These are phyloP conservation scores for Lasioglossum albipes DNA, from an alignment of 1,140 invertebrate genomes.

Conservation along the genomic window DNA sequence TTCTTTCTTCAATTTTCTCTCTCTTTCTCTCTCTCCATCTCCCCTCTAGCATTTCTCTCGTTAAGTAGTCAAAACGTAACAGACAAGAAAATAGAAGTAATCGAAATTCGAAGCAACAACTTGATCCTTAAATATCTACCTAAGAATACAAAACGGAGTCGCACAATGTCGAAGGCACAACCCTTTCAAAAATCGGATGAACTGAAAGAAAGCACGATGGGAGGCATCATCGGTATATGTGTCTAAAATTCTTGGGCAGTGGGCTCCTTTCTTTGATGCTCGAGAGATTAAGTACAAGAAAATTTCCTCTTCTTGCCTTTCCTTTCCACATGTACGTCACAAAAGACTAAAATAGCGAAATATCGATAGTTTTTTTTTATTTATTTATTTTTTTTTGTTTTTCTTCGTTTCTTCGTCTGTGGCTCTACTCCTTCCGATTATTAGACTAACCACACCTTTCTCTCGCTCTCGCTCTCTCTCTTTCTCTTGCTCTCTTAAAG, in stretches of 20 bases:
- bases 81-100: slow-evolving; percentile 54
- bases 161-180: slow-evolving; percentile 63
- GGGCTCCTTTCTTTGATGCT: slow-evolving; percentile 52
- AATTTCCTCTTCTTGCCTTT: slow-evolving; percentile 36
- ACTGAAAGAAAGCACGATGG: slow-evolving; percentile 64
- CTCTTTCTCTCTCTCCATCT: slow-evolving; percentile 2
- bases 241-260: slow-evolving; percentile 47
- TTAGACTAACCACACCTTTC: slow-evolving; percentile 25
- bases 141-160: slow-evolving; percentile 63
- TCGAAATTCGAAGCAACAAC: slow-evolving; percentile 56
- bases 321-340: slow-evolving; percentile 21
- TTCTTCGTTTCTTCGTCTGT: slow-evolving; percentile 25
- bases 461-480: background rate
- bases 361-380: slow-evolving; percentile 45
- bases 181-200: slow-evolving; percentile 58
- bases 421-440: slow-evolving; percentile 48
- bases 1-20: background rate
- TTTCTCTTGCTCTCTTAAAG: background rate
- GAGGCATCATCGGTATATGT: slow-evolving; percentile 59
- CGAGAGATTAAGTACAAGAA: slow-evolving; percentile 63
- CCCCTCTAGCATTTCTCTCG: background rate
- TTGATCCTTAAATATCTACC: slow-evolving; percentile 59
- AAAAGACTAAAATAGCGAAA: slow-evolving; percentile 62
- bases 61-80: slow-evolving; percentile 46
- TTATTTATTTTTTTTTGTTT: slow-evolving; percentile 23